Conservation (phyloP, 1,140 invertebrate species). For the Drosophila navojoa region DNA sequence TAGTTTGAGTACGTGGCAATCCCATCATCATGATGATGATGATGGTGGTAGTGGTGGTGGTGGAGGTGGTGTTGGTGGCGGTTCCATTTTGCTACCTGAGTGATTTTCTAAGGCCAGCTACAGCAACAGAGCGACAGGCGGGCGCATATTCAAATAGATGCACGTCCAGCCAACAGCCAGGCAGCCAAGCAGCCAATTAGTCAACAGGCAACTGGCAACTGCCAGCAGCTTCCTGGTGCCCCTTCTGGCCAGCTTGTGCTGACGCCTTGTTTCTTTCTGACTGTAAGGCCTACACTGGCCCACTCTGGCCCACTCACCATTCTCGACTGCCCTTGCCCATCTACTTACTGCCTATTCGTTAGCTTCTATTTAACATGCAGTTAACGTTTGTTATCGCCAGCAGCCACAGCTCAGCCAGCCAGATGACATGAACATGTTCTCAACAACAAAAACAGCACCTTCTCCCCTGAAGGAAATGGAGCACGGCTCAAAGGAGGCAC, state of each 20-base stretch:
- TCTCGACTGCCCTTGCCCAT: neutral
- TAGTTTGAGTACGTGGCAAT: neutral
- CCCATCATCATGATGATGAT: conserved; percentile 43
- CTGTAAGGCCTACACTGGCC: conserved; percentile 3
- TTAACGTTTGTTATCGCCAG: conserved; percentile 82
- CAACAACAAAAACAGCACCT: conserved; percentile 54
- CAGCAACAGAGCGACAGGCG: conserved; percentile 19
- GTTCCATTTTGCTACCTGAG: conserved; percentile 79
- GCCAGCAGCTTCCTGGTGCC: conserved; percentile 17
- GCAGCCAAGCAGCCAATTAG: neutral
- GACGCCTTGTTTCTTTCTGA: conserved; percentile 44
- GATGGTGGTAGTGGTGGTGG: conserved; percentile 43
- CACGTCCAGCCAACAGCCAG: conserved; percentile 48
- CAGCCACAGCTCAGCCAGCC: conserved; percentile 64
- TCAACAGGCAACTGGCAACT: neutral
- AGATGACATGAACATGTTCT: conserved; percentile 65
- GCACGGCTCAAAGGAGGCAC: conserved; percentile 5
- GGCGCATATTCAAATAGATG: conserved; percentile 69
- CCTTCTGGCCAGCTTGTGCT: conserved; percentile 59
- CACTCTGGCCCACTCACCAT: neutral
- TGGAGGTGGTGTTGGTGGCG: conserved; percentile 33
- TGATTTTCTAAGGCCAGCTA: conserved; percentile 70
- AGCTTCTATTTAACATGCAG: conserved; percentile 82
- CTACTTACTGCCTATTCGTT: conserved; percentile 59
- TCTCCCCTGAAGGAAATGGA: neutral